Conservation (phyloP, 2,113 vertebrate genomes). For the Strix uralensis region DNA sequence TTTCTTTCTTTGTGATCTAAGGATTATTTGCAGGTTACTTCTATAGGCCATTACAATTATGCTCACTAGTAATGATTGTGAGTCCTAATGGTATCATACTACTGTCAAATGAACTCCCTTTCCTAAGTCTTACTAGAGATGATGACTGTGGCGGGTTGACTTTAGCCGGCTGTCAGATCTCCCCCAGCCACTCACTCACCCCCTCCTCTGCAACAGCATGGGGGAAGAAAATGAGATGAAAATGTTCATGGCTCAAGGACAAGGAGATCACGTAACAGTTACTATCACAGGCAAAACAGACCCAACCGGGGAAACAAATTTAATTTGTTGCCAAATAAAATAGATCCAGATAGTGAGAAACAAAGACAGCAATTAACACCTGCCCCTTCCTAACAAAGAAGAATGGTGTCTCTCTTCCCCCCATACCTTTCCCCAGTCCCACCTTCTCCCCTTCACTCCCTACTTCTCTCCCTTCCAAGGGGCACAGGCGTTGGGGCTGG, state of each 20-base stretch:
- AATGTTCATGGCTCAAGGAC: background rate
- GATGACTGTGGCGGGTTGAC: background rate
- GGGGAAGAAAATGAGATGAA: background rate
- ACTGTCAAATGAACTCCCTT: background rate
- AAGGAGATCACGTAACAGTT: background rate
- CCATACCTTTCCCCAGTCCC: background rate
- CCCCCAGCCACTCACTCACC: background rate
- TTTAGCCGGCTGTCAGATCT: background rate
- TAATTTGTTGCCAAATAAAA: background rate
- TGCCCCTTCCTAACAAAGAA: background rate
- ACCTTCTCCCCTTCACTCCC: rapidly evolving
- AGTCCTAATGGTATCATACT: background rate
- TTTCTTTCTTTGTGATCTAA: background rate
- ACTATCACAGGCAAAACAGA: background rate
- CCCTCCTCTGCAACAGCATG: background rate
- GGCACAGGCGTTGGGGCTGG: too few species aligned
- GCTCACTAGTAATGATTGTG: background rate
- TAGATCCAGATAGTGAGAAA: background rate
- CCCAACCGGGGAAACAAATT: background rate
- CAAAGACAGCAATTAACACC: background rate
- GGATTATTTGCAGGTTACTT: background rate
- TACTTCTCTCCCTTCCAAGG: rapidly evolving
- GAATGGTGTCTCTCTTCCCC: background rate
- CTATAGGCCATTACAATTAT: background rate
- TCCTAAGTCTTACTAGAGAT: background rate